Conservation (phyloP, 2,888 invertebrate species). For the Tolmerus cingulatus region DNA sequence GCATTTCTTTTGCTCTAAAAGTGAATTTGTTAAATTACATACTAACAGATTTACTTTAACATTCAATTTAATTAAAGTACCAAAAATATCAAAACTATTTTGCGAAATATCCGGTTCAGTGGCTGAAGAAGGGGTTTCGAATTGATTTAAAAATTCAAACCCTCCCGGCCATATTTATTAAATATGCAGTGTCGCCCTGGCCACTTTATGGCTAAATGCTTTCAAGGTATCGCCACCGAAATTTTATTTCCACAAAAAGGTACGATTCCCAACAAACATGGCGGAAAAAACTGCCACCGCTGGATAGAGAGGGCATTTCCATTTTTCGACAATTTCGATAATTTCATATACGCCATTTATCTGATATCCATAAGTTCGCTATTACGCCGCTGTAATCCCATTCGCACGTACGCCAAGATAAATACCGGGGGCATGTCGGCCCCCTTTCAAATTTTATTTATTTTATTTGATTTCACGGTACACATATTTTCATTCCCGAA, state of each 20-base stretch:
- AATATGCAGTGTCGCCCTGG: not conserved
- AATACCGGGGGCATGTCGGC: not conserved
- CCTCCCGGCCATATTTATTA: not conserved
- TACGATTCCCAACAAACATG: not conserved
- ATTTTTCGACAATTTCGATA: conserved; percentile 1
- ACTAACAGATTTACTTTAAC: not conserved
- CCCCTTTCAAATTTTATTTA: conserved; percentile 14
- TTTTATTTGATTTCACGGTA: conserved; percentile 18
- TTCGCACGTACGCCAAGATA: not conserved
- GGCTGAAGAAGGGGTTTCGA: not conserved
- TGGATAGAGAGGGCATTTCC: not conserved
- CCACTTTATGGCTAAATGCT: not conserved
- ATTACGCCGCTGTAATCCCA: not conserved
- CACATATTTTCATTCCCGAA: not conserved
- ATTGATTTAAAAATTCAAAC: not conserved
- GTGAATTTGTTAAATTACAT: no score
- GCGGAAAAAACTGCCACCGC: not conserved
- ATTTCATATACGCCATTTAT: not conserved
- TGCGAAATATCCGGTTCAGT: not conserved
- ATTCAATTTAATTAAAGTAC: not conserved
- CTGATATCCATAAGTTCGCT: not conserved
- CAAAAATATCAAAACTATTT: not conserved
- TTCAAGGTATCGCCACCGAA: not conserved
- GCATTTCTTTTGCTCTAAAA: no score
- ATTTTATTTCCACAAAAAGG: not conserved